Conservation (phyloP, 2,888 invertebrate genomes). For the Hydropsyche betteni region DNA sequence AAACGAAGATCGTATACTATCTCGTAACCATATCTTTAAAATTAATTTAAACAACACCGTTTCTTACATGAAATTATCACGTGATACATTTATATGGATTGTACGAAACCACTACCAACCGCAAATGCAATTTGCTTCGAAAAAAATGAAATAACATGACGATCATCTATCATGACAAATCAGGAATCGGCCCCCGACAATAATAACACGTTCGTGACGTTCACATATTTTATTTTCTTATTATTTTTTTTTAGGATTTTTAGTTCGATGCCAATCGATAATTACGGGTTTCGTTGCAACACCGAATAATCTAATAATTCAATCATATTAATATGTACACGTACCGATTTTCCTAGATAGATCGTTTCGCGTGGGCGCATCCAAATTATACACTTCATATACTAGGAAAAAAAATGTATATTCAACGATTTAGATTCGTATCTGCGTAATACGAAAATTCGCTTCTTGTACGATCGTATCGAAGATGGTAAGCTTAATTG, state of each 20-base stretch:
- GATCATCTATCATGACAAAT: slow-evolving; percentile 31
- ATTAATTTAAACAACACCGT: too few relatives aligned
- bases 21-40: too few relatives aligned
- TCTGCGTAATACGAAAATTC: too few relatives aligned
- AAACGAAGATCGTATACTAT: too few relatives aligned
- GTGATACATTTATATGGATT: too few relatives aligned
- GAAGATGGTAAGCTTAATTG: too few relatives aligned
- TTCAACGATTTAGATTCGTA: slow-evolving; percentile 13
- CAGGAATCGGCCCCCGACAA: slow-evolving; percentile 16
- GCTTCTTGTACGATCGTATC: too few relatives aligned
- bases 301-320: slow-evolving; percentile 39
- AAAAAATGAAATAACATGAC: background rate
- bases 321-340: slow-evolving; percentile 31
- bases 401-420: slow-evolving; percentile 17
- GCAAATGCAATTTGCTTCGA: slow-evolving; percentile 5
- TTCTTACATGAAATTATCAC: too few relatives aligned
- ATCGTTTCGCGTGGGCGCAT: slow-evolving; percentile 28
- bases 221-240: slow-evolving; percentile 17
- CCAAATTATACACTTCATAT: slow-evolving; percentile 22
- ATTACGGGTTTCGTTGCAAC: slow-evolving; percentile 34
- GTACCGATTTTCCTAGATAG: slow-evolving; percentile 23
- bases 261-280: slow-evolving; percentile 37
- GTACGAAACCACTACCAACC: background rate
- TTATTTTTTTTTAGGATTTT: slow-evolving; percentile 8
- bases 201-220: slow-evolving; percentile 30